Base-by-base conservation (phyloP, 2,888 invertebrate species). In the Ellobium chinense region DNA sequence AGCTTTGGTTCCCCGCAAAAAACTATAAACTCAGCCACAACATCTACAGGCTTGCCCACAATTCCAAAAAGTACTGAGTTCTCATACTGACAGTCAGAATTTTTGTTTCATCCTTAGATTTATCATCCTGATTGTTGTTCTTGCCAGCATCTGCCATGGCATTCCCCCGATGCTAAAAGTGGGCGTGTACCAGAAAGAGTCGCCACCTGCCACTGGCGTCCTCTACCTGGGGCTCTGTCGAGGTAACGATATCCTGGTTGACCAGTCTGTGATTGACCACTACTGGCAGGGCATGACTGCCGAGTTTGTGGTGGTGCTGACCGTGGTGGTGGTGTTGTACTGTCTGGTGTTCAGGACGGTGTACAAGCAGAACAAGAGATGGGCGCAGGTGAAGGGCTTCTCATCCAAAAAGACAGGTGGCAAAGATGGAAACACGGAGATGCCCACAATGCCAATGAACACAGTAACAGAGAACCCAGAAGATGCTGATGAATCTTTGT, bases 161-260 rank as follows among this genome's bases (percentile, higher is more conserved):
- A 78, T 90, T 14, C 89, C 88, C 14, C 87, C 89, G 0, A 85
- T 85, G 79, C 81, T 90, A 2, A 83, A 84, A 21, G 84, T 87
- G 1, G 87, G 89, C 12, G 86, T 87, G 7, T 86, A 87, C 73
- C 73, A 82, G 62, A 46, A 21, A 29, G 79, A 36, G 14, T 46
- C 70, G 24, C 9, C 27, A 29, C 7, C 31, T n/a, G 31, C 21
- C 31, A 24, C 29, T 21, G 34, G 54, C 18, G 34, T 54, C 1
- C 4, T 81, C 2, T 85, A 88, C 72, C 82, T 85, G 12, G 83
- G 86, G 18, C 81, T 85, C 58, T 88, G 89, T 58, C 78, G 84
- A 18, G 80, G 82, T 0, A 87, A 87, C 72, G 84, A 85, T 24
- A 69, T 82, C 21, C 81, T 84, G 18, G 85, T 89, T 12, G 78